phyloP scores from a whole-genome alignment of 1,140 invertebrate species.

The Cheumatopsyche charites region DNA sequence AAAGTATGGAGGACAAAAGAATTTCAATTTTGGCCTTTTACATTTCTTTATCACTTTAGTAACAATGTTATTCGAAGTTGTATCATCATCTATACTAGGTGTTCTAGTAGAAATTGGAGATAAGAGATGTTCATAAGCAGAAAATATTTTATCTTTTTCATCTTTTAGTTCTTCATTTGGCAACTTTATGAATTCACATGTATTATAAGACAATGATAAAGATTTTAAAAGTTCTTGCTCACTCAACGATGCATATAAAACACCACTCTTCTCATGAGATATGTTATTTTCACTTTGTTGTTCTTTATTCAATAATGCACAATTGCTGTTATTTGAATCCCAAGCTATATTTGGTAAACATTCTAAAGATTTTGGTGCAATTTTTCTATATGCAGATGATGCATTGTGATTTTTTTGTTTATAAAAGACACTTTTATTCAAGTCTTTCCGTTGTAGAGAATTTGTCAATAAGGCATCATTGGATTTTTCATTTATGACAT shows the following conservation, averaged over 20 bases:
- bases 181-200: constrained; percentile 38
- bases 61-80: constrained; percentile 31
- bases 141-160: constrained; percentile 15
- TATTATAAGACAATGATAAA: not conserved
- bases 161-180: constrained; percentile 1
- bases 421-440: constrained; percentile 2
- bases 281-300: not conserved
- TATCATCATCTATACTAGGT: constrained; percentile 31
- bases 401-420: constrained; percentile 6
- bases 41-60: constrained; percentile 32
- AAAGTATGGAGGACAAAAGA: constrained; percentile 45
- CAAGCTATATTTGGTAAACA: constrained; percentile 12
- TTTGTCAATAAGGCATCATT: not conserved
- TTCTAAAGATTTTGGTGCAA: constrained; percentile 9
- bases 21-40: constrained; percentile 37
- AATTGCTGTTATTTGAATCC: constrained; percentile 6
- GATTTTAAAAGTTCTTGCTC: constrained; percentile 1
- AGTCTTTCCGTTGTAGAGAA: constrained; percentile 22
- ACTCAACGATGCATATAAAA: constrained; percentile 27
- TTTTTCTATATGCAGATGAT: not conserved
- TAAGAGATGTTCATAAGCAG: constrained; percentile 40
- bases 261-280: constrained; percentile 33
- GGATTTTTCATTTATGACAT: not conserved
- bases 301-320: not conserved
- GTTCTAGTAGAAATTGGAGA: constrained; percentile 27